phyloP scores from a whole-genome alignment of 2,888 invertebrate genomes.

The Oligia strigilis region DNA sequence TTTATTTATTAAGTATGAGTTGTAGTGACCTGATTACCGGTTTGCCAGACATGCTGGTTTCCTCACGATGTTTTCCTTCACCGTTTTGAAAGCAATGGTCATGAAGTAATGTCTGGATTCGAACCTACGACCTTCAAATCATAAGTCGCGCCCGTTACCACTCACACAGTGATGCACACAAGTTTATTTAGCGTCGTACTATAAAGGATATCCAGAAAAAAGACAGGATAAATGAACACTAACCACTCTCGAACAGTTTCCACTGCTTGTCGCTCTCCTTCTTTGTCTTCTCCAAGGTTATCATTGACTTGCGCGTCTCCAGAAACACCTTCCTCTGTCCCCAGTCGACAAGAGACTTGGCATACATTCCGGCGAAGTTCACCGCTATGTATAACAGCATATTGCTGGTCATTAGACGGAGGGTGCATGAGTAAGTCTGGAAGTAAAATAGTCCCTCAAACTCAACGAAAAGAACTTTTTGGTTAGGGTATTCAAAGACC shows the following conservation, averaged over 20 bases:
- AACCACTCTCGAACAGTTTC: constrained; percentile 96
- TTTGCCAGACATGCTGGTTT: too few species aligned
- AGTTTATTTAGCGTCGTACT: background rate
- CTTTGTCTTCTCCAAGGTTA: constrained; percentile 96
- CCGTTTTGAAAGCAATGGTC: background rate
- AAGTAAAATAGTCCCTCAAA: background rate
- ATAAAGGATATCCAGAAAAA: background rate
- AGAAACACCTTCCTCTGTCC: constrained; percentile 98
- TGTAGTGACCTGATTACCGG: too few species aligned
- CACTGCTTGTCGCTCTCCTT: constrained; percentile 97
- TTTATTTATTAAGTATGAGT: too few species aligned
- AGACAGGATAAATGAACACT: constrained; percentile 58
- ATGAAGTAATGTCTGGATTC: background rate
- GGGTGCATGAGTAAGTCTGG: constrained; percentile 88
- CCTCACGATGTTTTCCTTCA: too few species aligned
- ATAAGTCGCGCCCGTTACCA: background rate
- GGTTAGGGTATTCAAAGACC: background rate
- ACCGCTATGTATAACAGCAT: constrained; percentile 95
- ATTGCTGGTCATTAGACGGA: constrained; percentile 93
- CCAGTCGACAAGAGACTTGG: constrained; percentile 97
- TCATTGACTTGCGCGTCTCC: constrained; percentile 98
- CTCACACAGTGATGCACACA: background rate
- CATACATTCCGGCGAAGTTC: constrained; percentile 98
- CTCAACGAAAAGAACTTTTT: too few species aligned
- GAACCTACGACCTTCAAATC: background rate